Base-by-base conservation (phyloP, 2,888 invertebrate genomes). In the Eupelmus urozonus region DNA sequence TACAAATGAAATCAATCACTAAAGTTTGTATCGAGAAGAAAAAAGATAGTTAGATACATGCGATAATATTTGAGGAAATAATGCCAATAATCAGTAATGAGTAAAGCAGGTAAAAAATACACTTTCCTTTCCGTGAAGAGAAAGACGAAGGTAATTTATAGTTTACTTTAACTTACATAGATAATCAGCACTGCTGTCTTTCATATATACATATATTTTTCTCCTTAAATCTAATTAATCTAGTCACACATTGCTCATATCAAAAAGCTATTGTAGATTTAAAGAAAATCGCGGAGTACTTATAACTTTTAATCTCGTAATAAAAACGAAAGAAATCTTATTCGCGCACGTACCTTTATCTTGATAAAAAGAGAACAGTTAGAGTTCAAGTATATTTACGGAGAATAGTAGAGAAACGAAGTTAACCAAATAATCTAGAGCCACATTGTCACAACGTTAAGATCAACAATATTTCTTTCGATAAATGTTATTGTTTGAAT, bases 231-330 rank as follows among this genome's bases (percentile, higher is more conserved):
- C 65, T 69, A 59, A 63, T 23, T 42, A 72, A 62, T 72, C 67
- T 72, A 72, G 62, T 76, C 72, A 67, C 62, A 72, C 57, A 23
- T 40, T 34, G 53, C 63, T 71, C 75, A 71, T 74, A 78, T 78
- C 69, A 18, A 53, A 71, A 65, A 65, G 63, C 65, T 78, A 78
- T 20, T 27, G 70, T 78, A 74, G 74, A 53, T 70, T 69, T 66
- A 45, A 66, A 60, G 62, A 73, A 34, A 9, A 63, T 23, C 27
- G 59, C 45, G 42, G 27, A 42, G n/a, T n/a, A n/a, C n/a, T 51
- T 20, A 67, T 74, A 78, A 51, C 55, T 55, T 70, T 63, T 25
- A 70, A 76, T 62, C 60, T 75, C 60, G 18, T 45, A 66, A 53
- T 20, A 69, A 67, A 40, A 60, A 16, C 25, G 20, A 45, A 62